Evolutionary conservation across 1,140 invertebrate species (phyloP), one percentile per base, ranked within the genome.

Genomic region (Drosophila obscura): DNA sequence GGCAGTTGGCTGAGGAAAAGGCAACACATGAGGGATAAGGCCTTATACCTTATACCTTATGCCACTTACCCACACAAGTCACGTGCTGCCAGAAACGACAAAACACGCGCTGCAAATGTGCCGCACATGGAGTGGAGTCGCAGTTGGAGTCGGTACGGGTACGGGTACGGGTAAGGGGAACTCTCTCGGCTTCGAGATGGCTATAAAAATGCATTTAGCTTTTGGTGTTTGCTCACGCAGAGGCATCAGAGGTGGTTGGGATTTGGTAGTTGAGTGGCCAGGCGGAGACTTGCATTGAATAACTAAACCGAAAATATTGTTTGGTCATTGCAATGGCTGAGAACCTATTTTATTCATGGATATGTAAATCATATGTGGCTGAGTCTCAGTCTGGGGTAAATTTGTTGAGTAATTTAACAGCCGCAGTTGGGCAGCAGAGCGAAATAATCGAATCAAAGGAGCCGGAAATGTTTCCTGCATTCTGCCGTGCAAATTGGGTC

Each of bases 1-100:
- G 39, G 50, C 11, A 41, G 26, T 8, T 9, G 35, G 28, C 6
- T n/a, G 15, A 24, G 46, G 39, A 11, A 13, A 26, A 52, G 22
- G 50, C 28, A 51, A 60, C 31, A 31, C 31, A 31, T 31, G 2
- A 15, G 60, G 22, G 35, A 43, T 39, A 16, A 16, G 22, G 28
- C 15, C 26, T 28, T 24, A 24, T 4, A 4, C 22, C 22, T 3
- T 24, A 24, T 28, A 28, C 28, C 28, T 6, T 28, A 41, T 7
- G 9, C 6, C 64, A 53, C 59, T 88, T 78, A 57, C 51, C 13
- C 41, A 87, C 68, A 69, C 83, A 88, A 73, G 83, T 87, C 83
- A 87, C 82, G 82, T 87, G 82, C 83, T 41, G 57, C 35, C 52
- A 51, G 76, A 39, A 85, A 88, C 77, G 77, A 81, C 77, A 78